Base-by-base conservation (phyloP, 2,888 invertebrate species). In the Acanthosoma haemorrhoidale region DNA sequence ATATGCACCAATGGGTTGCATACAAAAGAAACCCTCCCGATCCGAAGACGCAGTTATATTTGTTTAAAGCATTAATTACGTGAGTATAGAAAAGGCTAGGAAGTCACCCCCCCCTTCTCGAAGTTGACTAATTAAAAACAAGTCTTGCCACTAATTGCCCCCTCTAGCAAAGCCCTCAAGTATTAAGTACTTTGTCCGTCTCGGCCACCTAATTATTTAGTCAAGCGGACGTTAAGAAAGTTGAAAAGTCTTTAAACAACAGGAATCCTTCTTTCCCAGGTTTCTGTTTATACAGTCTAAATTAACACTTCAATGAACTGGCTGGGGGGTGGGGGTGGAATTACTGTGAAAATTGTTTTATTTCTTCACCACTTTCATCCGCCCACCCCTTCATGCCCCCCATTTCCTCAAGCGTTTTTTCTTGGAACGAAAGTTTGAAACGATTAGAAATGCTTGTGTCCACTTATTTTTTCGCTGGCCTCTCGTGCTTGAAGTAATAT, bases 111-210 rank as follows among this genome's bases (percentile, higher is more conserved):
- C 51, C 51, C 51, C 51, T 51, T 51, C 51, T 51, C 51, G 32
- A 61, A 61, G 61, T 61, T 38, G 34, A 61, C 61, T 61, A 61
- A 61, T 61, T 61, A 61, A 61, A 61, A 61, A 61, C 61, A 61
- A 61, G 61, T 61, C 61, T 61, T 61, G 34, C 61, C 61, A 21
- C 61, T 61, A 61, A 61, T 61, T 61, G 61, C 61, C 61, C 61
- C 59, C 61, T 34, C 32, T 36, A 36, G 61, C 18, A 61, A 38
- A 61, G 61, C 36, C 61, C 61, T 61, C 61, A 61, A 61, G 61
- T 38, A 61, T 61, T 61, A 61, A 61, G 61, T 61, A 61, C 61
- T 61, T 61, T 61, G 61, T 61, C 61, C 61, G 21, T 61, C 61
- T 61, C 61, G 61, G 38, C 61, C 61, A 61, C 61, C 61, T 36